A percentile compares a stretch with the other conserved stretches of the same genome.
Conservation (phyloP, 2,797 vertebrate genomes). For the Alca torda region DNA sequence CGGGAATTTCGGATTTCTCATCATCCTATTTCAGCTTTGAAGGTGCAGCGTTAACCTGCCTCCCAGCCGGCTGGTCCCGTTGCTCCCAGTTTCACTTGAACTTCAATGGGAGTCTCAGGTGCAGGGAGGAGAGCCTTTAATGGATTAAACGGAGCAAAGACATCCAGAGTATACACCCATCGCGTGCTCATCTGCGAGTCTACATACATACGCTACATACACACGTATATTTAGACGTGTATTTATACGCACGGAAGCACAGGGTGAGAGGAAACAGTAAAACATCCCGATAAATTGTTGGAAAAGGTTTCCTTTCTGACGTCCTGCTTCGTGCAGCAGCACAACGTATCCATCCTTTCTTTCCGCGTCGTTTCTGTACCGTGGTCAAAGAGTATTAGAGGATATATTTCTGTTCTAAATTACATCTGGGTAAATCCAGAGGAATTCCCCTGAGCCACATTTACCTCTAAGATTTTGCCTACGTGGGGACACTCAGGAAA, state of each 20-base stretch:
- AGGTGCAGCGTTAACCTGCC: neutral
- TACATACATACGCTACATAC: too few species aligned
- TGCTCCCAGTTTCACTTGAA: neutral
- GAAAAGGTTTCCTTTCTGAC: neutral
- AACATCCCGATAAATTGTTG: neutral
- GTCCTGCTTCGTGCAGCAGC: neutral
- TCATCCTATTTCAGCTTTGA: neutral
- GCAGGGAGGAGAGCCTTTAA: neutral
- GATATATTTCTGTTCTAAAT: conserved; percentile 58
- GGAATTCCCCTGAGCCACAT: conserved; percentile 4
- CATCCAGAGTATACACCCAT: accelerated
- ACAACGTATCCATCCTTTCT: neutral
- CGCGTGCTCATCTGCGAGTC: accelerated
- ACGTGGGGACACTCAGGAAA: conserved; percentile 30
- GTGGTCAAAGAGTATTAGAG: conserved; percentile 55
- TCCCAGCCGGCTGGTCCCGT: neutral
- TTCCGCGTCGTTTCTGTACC: conserved; percentile 22
- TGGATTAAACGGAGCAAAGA: neutral
- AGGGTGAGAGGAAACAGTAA: neutral
- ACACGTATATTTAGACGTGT: too few species aligned
- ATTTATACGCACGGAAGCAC: neutral
- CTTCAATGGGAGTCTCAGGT: neutral
- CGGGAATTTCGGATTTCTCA: neutral
- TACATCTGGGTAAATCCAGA: conserved; percentile 56
- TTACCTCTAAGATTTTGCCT: conserved; percentile 60